Evolutionary conservation across 2,113 vertebrate species (phyloP).

Genomic region (Gnathonemus echidnorhynchus): DNA sequence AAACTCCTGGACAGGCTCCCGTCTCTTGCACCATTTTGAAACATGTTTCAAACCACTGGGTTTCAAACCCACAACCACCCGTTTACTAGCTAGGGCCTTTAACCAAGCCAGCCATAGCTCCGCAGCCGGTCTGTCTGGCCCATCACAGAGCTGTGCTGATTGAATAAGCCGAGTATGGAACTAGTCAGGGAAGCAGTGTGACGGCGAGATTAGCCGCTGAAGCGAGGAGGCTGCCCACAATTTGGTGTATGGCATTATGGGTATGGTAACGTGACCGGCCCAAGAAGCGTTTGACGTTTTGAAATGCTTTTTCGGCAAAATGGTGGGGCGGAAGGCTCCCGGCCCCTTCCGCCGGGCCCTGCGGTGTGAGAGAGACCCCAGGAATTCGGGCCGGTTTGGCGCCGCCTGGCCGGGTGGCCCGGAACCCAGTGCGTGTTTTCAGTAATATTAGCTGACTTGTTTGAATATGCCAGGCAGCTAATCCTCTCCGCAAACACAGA

Average conservation of each 20-base stretch:
- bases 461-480: background rate
- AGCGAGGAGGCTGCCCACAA: background rate
- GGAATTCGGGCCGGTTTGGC: background rate
- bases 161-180: background rate
- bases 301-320: background rate
- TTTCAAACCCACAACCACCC: background rate
- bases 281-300: background rate
- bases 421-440: background rate
- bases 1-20: background rate
- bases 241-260: background rate
- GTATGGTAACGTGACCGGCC: background rate
- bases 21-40: background rate
- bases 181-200: background rate
- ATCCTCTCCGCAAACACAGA: background rate
- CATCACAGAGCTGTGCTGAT: background rate
- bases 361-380: background rate
- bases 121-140: background rate
- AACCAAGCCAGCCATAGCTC: background rate
- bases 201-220: background rate
- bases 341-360: background rate
- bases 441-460: background rate
- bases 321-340: background rate
- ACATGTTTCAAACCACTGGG: background rate
- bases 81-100: background rate
- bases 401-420: background rate